These are phyloP conservation scores for Jordanella pulchra DNA, from an alignment of 2,797 vertebrate genomes.

Conservation along the genomic window DNA sequence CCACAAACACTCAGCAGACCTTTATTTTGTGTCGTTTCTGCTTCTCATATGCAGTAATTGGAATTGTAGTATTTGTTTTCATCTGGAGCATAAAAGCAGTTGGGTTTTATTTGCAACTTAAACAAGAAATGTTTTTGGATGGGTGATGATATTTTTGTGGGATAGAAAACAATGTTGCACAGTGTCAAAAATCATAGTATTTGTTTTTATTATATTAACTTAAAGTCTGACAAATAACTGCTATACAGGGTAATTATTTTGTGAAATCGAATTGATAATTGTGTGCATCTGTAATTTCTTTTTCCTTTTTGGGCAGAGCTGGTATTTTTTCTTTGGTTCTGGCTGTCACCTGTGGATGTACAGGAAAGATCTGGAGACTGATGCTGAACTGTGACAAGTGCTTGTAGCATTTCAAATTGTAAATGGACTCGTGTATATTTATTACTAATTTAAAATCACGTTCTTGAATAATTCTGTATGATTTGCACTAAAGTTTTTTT, in stretches of 20 bases:
- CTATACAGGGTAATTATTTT: constrained; percentile 66
- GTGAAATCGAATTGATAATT: constrained; percentile 34
- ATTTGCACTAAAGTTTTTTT: constrained; percentile 73
- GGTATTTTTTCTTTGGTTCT: constrained; percentile 32
- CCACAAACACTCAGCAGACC: constrained; percentile 14
- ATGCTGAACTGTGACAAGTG: constrained; percentile 78
- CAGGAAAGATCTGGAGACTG: constrained; percentile 51
- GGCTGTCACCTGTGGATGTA: constrained; percentile 52
- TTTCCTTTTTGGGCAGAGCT: constrained; percentile 42
- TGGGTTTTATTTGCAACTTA: constrained; percentile 28
- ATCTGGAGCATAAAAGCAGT: constrained; percentile 31
- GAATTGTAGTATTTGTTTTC: constrained; percentile 21
- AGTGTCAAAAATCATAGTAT: constrained; percentile 36
- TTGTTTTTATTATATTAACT: constrained; percentile 34
- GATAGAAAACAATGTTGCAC: constrained; percentile 28
- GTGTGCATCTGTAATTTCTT: constrained; percentile 28
- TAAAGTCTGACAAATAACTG: constrained; percentile 38
- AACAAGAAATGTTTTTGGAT: constrained; percentile 34
- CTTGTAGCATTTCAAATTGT: constrained; percentile 73
- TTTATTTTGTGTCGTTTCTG: constrained; percentile 8
- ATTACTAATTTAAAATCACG: constrained; percentile 76
- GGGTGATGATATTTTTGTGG: constrained; percentile 7
- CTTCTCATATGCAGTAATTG: background rate
- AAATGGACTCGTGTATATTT: constrained; percentile 75
- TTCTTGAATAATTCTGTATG: constrained; percentile 68